Evolutionary conservation across 1,140 invertebrate species (phyloP).

Genomic region (Drosophila ercepeae): DNA sequence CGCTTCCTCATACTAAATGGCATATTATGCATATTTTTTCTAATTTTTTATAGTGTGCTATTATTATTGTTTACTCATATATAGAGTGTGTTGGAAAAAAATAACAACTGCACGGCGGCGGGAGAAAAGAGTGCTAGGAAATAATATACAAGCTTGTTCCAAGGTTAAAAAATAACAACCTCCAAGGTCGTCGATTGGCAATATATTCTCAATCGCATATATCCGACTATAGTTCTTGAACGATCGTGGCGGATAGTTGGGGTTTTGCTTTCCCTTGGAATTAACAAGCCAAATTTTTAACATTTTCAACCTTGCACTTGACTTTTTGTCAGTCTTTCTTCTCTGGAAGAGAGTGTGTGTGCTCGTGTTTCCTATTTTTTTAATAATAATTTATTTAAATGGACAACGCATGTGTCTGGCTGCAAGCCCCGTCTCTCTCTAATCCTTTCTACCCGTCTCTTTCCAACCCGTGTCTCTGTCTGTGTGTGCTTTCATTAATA

Average conservation of each 20-base stretch:
- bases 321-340: constrained; percentile 32
- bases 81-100: constrained; percentile 31
- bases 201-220: neutral
- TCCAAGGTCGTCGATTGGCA: constrained; percentile 65
- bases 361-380: constrained; percentile 10
- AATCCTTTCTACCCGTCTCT: constrained; percentile 1
- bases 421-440: neutral
- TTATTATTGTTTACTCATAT: constrained; percentile 69
- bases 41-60: constrained; percentile 35
- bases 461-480: constrained; percentile 4
- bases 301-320: constrained; percentile 68
- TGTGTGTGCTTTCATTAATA: constrained; percentile 69
- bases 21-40: constrained; percentile 51
- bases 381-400: constrained; percentile 77
- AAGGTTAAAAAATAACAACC: constrained; percentile 82
- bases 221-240: constrained; percentile 46
- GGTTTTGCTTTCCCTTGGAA: neutral
- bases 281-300: constrained; percentile 17
- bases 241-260: constrained; percentile 32
- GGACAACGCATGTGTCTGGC: constrained; percentile 57
- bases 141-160: constrained; percentile 45
- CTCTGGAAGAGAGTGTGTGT: neutral
- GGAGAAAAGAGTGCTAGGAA: constrained; percentile 18
- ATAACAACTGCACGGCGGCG: constrained; percentile 41
- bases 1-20: constrained; percentile 48